phyloP scores from a whole-genome alignment of 2,888 invertebrate genomes.

The Diploptera punctata region DNA sequence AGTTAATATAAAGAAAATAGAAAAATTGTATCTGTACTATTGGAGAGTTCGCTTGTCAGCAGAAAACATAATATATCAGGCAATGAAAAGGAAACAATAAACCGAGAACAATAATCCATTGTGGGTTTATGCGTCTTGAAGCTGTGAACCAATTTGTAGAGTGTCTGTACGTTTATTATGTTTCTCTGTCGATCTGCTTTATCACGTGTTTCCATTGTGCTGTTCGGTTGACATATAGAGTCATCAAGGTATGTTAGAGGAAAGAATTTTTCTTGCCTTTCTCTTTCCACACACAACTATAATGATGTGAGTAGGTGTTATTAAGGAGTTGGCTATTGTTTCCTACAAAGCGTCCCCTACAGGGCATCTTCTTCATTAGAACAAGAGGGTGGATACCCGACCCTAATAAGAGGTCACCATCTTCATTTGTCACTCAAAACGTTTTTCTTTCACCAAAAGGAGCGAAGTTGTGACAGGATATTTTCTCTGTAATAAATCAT shows the following conservation, averaged over 20 bases:
- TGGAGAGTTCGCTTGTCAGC: too few relatives aligned
- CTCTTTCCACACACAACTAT: neutral
- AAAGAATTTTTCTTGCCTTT: conserved; percentile 29
- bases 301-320: conserved; percentile 17
- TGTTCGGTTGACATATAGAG: conserved; percentile 39
- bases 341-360: conserved; percentile 14
- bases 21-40: too few relatives aligned
- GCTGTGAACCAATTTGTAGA: too few relatives aligned
- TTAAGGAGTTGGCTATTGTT: conserved; percentile 34
- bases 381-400: conserved; percentile 8
- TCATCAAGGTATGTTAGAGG: conserved; percentile 29
- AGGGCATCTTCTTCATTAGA: conserved; percentile 34
- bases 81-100: too few relatives aligned
- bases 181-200: neutral
- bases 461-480: neutral
- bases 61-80: too few relatives aligned
- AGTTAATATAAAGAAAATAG: too few relatives aligned
- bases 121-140: too few relatives aligned
- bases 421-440: conserved; percentile 38
- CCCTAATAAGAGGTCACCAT: conserved; percentile 31
- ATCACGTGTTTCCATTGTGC: neutral
- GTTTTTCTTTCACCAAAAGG: neutral
- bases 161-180: too few relatives aligned
- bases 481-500: neutral
- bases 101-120: too few relatives aligned